A percentile compares a stretch with the other conserved stretches of the same genome.
These are phyloP conservation scores for Acridotheres tristis DNA, from an alignment of 2,797 vertebrate genomes.

Conservation along the genomic window DNA sequence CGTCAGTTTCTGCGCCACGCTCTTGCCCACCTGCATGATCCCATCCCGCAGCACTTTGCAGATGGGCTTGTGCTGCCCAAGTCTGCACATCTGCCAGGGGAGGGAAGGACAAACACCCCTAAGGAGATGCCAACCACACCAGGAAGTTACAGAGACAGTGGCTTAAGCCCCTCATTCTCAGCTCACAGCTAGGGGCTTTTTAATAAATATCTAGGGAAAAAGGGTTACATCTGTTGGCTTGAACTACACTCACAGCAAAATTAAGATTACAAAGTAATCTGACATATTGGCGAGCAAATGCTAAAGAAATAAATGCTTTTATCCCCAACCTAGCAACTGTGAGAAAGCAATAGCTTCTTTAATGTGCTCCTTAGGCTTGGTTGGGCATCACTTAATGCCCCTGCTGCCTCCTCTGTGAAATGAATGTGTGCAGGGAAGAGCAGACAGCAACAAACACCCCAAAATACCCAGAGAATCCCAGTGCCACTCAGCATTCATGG, in stretches of 20 bases:
- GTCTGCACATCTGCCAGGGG: conserved; percentile 86
- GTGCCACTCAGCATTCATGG: neutral
- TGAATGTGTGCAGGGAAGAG: neutral
- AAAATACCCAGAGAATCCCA: neutral
- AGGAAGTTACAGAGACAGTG: neutral
- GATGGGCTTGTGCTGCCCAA: conserved; percentile 96
- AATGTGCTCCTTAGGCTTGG: neutral
- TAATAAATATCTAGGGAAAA: neutral
- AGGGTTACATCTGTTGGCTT: neutral
- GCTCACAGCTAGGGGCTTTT: neutral
- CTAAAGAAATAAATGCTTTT: neutral
- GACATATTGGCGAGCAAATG: neutral
- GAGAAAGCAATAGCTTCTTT: neutral
- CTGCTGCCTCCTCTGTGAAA: neutral
- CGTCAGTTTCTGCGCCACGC: conserved; percentile 81
- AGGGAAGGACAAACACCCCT: neutral
- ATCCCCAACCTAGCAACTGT: neutral
- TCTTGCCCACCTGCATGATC: conserved; percentile 88
- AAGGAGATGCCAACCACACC: neutral
- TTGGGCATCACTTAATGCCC: neutral
- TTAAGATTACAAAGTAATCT: neutral
- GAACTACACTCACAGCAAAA: neutral
- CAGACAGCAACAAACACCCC: neutral
- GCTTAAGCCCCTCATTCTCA: neutral
- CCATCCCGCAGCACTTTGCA: conserved; percentile 92